Percentiles rank a stretch among this genome's conserved stretches.
These are phyloP conservation scores for Elysia crispata DNA, from an alignment of 2,888 invertebrate genomes.

Conservation along the genomic window DNA sequence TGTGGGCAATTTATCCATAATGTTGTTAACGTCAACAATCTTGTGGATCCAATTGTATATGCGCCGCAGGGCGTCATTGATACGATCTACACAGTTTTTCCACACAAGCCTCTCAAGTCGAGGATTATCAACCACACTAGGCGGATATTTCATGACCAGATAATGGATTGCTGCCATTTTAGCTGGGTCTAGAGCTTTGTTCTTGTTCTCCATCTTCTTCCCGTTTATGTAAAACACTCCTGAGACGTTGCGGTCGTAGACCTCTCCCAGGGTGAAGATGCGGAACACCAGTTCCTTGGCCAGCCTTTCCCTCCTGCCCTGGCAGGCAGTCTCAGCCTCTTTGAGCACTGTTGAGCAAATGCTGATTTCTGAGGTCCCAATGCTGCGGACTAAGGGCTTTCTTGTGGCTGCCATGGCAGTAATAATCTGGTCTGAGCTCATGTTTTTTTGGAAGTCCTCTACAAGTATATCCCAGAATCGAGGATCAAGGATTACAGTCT, in stretches of 20 bases:
- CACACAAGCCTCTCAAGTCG: constrained; percentile 53
- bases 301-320: constrained; percentile 50
- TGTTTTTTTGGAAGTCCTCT: constrained; percentile 55
- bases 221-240: constrained; percentile 55
- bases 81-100: constrained; percentile 54
- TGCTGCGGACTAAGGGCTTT: constrained; percentile 50
- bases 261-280: constrained; percentile 53
- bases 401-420: constrained; percentile 50
- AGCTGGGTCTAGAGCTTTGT: constrained; percentile 53
- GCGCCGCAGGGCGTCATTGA: constrained; percentile 52
- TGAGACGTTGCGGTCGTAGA: constrained; percentile 54
- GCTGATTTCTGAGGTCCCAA: constrained; percentile 52
- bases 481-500: constrained; percentile 53
- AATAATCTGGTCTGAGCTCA: constrained; percentile 54
- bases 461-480: constrained; percentile 54
- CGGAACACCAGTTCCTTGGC: constrained; percentile 54
- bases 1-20: constrained; percentile 52
- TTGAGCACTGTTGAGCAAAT: constrained; percentile 53
- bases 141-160: constrained; percentile 54
- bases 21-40: constrained; percentile 53
- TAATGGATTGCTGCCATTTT: constrained; percentile 54
- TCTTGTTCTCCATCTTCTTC: constrained; percentile 55
- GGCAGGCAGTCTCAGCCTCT: constrained; percentile 53
- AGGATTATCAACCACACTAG: constrained; percentile 53
- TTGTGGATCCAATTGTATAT: constrained; percentile 57